Base-by-base conservation (phyloP, 2,888 invertebrate species). In the Drosophila quasianomalipes region DNA sequence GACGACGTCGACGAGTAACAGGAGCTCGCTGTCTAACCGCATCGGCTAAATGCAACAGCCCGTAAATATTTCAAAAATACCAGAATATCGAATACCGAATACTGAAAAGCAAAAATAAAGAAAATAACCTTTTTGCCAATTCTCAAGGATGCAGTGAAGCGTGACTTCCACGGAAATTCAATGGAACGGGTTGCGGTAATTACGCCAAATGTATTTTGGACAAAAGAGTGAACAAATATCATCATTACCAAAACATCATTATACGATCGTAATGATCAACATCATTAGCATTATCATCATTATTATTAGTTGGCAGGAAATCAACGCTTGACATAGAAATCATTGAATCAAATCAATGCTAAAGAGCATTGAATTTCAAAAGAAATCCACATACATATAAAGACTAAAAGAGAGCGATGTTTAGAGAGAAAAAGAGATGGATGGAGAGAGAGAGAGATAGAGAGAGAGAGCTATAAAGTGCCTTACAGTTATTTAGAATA, bases 321-420 rank as follows among this genome's bases (percentile, higher is more conserved):
- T 82, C 80, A 76, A 55, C 64, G 76, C 87, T 88, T 85, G 86
- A 87, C 83, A 86, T 54, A 84, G 59, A 85, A 85, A 86, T 76
- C 79, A 70, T 37, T 64, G 67, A 76, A 63, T 75, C 61, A 75
- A 71, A 54, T 61, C 57, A 53, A 66, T 31, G 37, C 55, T 66
- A 66, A 74, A 74, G 65, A 72, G 33, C 51, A 69, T 75, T 55
- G 41, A 62, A 58, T 74, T 33, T 41, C 12, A 4, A 53, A 33
- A 63, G 53, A 55, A 49, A 31, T 64, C n/a, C 6, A 6, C 5
- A 19, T 3, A 39, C 30, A 12, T 5, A 26, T 51, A 19, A 19
- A 19, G 51, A 51, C 28, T 10, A 26, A 5, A 7, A 16, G 39
- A 19, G 22, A 37, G 35, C 7, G 37, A 4, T 16, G 4, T 2